Base-by-base conservation (phyloP, 2,797 vertebrate genomes). In the Acanthurus lineatus region DNA sequence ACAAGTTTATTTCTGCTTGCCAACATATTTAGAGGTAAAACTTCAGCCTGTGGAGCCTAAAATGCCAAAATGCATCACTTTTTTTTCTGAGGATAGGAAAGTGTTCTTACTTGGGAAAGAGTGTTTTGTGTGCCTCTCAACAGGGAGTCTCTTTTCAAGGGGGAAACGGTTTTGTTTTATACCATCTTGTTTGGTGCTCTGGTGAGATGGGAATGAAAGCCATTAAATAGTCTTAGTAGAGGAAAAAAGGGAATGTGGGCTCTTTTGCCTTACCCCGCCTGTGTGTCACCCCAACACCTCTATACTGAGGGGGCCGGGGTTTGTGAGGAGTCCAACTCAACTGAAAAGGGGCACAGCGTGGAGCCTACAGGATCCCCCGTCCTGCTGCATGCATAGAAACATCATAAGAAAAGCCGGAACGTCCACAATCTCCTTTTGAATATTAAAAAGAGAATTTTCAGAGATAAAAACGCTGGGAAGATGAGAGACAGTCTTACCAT, bases 171-270 rank as follows among this genome's bases (percentile, higher is more conserved):
- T 95, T 94, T 93, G 92, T 94, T 93, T 94, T 88, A 90, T 85
- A 61, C 84, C 45, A 69, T 88, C 86, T 89, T 92, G 89, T 94
- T 95, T 91, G 88, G 77, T 87, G 77, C 25, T 60, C 83, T 89
- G 77, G 86, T 38, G 73, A 82, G 81, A 90, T 74, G 82, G 90
- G 92, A 94, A 93, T 93, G 91, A 94, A 92, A 94, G 94, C 89
- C 91, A 91, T 96, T 93, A 95, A 95, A 93, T 92, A 91, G 92
- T 91, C 91, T 93, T 95, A 94, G 89, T 92, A 83, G 81, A 74
- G 77, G 73, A 69, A 85, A 91, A 83, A 64, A 19, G 89, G 77
- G 89, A 89, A 87, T 88, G 89, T 72, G 80, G 82, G 81, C 85
- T 84, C 80, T 79, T 71, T 91, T 19, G 67, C 86, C 68, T 78